A percentile compares a stretch with the other conserved stretches of the same genome.
Evolutionary conservation across 2,113 vertebrate genomes (phyloP).

Genomic region (Halichoerus grypus): DNA sequence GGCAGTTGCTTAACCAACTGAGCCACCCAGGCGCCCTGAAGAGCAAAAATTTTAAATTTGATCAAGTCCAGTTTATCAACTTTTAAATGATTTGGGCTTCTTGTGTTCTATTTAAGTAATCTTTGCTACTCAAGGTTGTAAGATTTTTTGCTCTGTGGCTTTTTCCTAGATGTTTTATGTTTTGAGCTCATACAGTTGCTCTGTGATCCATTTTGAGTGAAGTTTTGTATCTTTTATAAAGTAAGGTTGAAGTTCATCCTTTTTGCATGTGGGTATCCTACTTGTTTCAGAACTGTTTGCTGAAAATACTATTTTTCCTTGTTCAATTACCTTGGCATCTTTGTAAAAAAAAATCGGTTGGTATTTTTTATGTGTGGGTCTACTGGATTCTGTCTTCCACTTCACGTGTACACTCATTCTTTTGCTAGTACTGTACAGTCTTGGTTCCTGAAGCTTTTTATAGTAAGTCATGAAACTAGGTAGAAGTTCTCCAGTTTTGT

Average conservation of each 20-base stretch:
- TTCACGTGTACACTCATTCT: accelerated
- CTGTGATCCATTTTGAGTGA: background rate
- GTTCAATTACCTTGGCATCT: background rate
- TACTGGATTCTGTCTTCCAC: background rate
- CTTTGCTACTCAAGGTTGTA: background rate
- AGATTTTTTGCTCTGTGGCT: background rate
- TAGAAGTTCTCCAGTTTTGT: background rate
- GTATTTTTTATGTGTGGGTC: background rate
- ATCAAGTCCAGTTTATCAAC: background rate
- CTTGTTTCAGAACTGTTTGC: background rate
- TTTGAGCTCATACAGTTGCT: background rate
- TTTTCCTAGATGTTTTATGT: background rate
- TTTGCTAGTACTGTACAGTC: background rate
- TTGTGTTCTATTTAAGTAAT: background rate
- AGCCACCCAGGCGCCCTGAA: background rate
- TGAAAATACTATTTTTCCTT: background rate
- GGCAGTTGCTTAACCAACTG: too few species aligned
- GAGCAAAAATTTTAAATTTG: background rate
- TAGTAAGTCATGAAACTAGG: background rate
- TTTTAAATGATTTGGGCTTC: conserved; percentile 26
- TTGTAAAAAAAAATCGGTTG: background rate
- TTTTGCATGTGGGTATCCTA: background rate
- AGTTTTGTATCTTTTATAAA: background rate
- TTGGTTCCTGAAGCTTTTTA: background rate
- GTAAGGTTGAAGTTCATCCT: background rate